Evolutionary conservation across 1,140 invertebrate genomes (phyloP), one percentile per base, ranked within the genome.

Genomic region (Ephestia elutella): DNA sequence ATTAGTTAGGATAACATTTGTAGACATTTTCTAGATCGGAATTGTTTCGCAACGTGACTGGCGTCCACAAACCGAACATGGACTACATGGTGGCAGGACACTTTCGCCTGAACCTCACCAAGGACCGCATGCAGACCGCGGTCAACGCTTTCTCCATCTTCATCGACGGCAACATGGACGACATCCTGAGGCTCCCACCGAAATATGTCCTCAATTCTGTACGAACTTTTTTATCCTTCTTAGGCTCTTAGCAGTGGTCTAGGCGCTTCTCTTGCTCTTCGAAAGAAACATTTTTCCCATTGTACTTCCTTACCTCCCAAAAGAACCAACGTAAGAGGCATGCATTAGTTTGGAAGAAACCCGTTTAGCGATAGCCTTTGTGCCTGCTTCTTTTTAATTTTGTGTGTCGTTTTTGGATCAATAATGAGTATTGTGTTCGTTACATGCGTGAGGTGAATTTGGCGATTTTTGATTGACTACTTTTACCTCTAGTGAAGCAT

Each of bases 51-150:
- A 78, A 78, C 44, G 73, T 66, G 48, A 70, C 59, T 2, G 65
- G 57, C 0, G 84, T 83, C 0, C 80, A 83, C 30, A 54, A 85
- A 0, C 70, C 78, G 0, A 19, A 63, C 7, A 0, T 54, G 0
- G 78, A 81, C 50, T 67, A 73, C 28, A 55, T 83, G n/a, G 71
- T 82, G 9, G 57, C 48, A 5, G 82, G 75, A 0, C 67, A 83
- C 53, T 70, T 62, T 9, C 28, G 60, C 11, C 72, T 87, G 10
- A 71, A 78, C 4, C 49, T 80, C 15, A 83, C 77, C 1, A 65
- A 65, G 0, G 85, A 87, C 55, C 74, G 72, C 28, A 82, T 87
- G 85, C 85, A 87, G 63, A 86, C 82, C 0, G 85, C 85, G 0
- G 65, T 87, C 7, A 67, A 87, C 18, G 85, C 85, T 0, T 85